Base-by-base conservation (phyloP, 2,113 vertebrate species). In the Sinosuthora webbiana region DNA sequence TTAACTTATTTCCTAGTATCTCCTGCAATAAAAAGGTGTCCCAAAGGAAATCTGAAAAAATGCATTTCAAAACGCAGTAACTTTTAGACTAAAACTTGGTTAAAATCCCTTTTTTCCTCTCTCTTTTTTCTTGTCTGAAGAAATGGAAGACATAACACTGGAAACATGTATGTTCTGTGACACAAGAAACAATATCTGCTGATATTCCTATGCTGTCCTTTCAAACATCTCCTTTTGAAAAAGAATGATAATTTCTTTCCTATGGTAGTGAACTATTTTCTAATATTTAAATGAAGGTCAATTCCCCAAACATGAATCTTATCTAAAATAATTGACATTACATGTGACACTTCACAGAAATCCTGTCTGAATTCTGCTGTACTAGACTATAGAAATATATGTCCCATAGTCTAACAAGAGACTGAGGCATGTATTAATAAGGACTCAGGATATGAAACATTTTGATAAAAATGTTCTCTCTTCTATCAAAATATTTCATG, bases 401-500 rank as follows among this genome's bases (percentile, higher is more conserved):
- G 27, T 89, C 75, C 6, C 15, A 39, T 10, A 50, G 13, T 49
- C 15, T 69, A 83, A 59, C 30, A 53, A 44, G 35, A 74, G 19
- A 63, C 25, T 33, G 39, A 83, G 24, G 11, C 22, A 57, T 15
- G 2, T n/a, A 31, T 53, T 76, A 81, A 35, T 52, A 70, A 53
- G 19, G 47, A 52, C 15, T 73, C 7, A 87, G 44, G 24, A 55
- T 68, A 47, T 35, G 3, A 57, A 74, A 50, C 11, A 50, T 63
- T 76, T 33, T 69, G 33, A 42, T 68, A 1, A 12, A 57, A 75
- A 2, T 31, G 23, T 68, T 76, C 23, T 39, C 65, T 20, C 22
- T 85, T 64, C 87, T 78, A 60, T 63, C 44, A 96, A 89, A 92
- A 88, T 62, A 93, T 76, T 93, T 60, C 60, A 75, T 55, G 30